A percentile compares a stretch with the other conserved stretches of the same genome.
These are phyloP conservation scores for Cinclus mexicanus DNA, from an alignment of 2,113 vertebrate species.

Conservation along the genomic window DNA sequence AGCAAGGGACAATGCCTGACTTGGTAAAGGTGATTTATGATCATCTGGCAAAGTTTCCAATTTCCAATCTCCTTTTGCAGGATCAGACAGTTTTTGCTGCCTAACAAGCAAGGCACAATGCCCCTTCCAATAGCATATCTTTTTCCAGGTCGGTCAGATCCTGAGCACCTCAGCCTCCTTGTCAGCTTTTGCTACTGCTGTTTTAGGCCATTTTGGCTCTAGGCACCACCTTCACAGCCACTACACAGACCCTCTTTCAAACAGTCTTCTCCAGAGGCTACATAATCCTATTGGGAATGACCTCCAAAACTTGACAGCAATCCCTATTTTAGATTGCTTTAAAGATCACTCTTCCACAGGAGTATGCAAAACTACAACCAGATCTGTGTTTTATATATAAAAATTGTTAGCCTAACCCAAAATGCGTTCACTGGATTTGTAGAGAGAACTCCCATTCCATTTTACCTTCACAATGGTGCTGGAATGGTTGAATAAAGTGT, in stretches of 20 bases:
- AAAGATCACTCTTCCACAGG: neutral
- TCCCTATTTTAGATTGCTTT: neutral
- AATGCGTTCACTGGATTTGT: constrained; percentile 36
- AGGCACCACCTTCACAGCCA: neutral
- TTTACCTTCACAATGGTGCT: constrained; percentile 76
- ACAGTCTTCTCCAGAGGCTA: neutral
- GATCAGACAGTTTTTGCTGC: neutral
- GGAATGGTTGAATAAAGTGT: constrained; percentile 80
- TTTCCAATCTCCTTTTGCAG: neutral
- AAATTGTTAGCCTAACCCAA: constrained; percentile 7
- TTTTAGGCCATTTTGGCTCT: neutral
- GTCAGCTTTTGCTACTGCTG: neutral
- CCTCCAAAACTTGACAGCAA: neutral
- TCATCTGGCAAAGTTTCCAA: neutral
- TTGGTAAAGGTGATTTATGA: neutral
- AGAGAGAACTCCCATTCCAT: constrained; percentile 57
- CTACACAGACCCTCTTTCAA: neutral
- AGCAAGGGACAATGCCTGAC: neutral
- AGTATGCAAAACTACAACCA: neutral
- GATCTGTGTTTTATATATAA: neutral
- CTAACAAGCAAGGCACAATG: neutral
- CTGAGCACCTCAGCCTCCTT: neutral
- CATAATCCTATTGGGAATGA: neutral
- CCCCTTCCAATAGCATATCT: neutral
- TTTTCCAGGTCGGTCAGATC: neutral